Base-by-base conservation (phyloP, 2,888 invertebrate genomes). In the Oscheius onirici region DNA sequence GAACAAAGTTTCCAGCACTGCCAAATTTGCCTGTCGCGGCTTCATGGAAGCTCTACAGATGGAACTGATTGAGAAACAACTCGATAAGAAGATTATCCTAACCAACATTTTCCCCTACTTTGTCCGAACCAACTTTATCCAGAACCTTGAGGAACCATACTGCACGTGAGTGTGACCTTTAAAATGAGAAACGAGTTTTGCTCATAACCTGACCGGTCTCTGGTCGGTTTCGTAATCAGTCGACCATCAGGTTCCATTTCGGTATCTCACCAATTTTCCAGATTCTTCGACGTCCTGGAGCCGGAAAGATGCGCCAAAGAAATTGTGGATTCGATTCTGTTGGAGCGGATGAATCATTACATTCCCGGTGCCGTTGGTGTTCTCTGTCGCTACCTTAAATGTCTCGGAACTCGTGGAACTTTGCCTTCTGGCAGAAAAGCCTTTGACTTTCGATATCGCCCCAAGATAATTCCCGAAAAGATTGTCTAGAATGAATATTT, bases 21-120 rank as follows among this genome's bases (percentile, higher is more conserved):
- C 77, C 24, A 77, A 77, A 51, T 77, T 77, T 52, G 77, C 77
- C 1, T 58, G 65, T 17, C 69, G 77, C 5, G 77, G 77, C 2
- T 75, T 77, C 55, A 66, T 73, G 67, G 77, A 77, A 44, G 69
- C 72, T 15, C 68, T 77, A 1, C 77, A 75, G n/a, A 65, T 63
- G 46, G 77, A 77, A 49, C 28, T 77, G 13, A 54, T 71, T 11
- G 75, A 75, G 26, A 58, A 67, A 40, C 69, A 60, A 1, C 54
- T 71, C 15, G 54, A 69, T 22, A 41, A 68, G n/a, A 41, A 58
- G 2, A 72, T 77, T 20, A 58, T 40, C 13, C 22, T 72, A 13
- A 77, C 77, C 34, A 66, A 61, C 11, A 75, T 77, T 44, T 75
- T 72, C 55, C 75, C 77, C 0, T 77, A 77, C 44, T 77, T 77